Evolutionary conservation across 1,140 invertebrate species (phyloP).

Genomic region (Paraescarpia echinospica): DNA sequence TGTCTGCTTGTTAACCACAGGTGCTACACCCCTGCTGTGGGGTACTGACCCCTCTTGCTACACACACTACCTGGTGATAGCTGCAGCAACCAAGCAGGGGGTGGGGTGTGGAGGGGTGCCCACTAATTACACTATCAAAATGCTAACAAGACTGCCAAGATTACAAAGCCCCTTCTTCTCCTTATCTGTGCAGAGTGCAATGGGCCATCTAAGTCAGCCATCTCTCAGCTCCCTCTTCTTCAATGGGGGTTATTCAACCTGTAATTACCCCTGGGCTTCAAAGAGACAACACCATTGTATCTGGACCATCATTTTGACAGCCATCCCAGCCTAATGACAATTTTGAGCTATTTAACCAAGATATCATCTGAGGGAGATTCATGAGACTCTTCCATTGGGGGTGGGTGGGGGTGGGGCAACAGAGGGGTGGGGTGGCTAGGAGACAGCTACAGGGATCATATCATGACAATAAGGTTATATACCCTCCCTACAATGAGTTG

Average conservation of each 20-base stretch:
- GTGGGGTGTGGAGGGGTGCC: not conserved
- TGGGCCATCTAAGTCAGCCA: not conserved
- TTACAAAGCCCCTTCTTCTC: not conserved
- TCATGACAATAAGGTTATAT: not conserved
- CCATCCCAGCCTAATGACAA: not conserved
- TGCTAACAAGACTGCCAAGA: not conserved
- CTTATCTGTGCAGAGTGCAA: not conserved
- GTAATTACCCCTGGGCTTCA: not conserved
- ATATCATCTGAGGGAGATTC: not conserved
- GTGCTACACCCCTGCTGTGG: not conserved
- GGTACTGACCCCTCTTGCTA: not conserved
- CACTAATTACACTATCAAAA: not conserved
- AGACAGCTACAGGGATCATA: too few species aligned
- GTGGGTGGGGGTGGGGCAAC: too few species aligned
- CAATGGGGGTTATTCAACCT: not conserved
- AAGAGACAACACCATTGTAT: not conserved
- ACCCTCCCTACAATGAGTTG: not conserved
- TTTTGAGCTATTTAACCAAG: not conserved
- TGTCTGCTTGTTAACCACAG: not conserved
- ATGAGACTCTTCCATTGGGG: not conserved
- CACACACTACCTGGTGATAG: not conserved
- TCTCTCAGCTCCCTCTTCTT: not conserved
- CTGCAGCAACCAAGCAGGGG: not conserved
- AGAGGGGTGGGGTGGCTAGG: not conserved
- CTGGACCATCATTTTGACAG: not conserved